Base-by-base conservation (phyloP, 2,797 vertebrate species). In the Ptychadena robeensis region DNA sequence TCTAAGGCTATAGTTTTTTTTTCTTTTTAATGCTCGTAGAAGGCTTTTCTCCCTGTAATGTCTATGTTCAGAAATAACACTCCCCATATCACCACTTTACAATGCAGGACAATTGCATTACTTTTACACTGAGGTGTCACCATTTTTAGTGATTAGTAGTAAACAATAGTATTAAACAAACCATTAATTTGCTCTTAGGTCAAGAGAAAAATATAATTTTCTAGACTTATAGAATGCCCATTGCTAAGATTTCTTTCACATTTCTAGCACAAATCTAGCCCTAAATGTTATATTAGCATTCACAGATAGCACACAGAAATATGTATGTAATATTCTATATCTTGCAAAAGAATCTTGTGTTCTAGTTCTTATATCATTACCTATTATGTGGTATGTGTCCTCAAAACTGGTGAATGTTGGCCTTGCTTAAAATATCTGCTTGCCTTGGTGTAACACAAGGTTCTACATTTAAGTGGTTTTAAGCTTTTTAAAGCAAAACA, bases 1-100 rank as follows among this genome's bases (percentile, higher is more conserved):
- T 74, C 82, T 80, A 64, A 80, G 69, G 70, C 61, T 53, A 15
- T 71, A 7, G 27, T 70, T 59, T 63, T 70, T n/a, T 22, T 8
- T 5, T 53, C 15, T 53, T 53, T 53, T 78, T 65, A 37, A 12
- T 31, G 18, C 61, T 67, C 31, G 1, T 78, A 68, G 44, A 37
- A 57, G 48, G 76, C 66, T 59, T 68, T 69, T 79, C 48, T 18
- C n/a, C 5, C 3, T 9, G 35, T 31, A 68, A 78, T 79, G 48
- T 67, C 7, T 3, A 35, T 59, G 30, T 76, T 77, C 25, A 67
- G 22, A 53, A 9, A 61, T 28, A 61, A 61, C 59, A 61, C 25
- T 61, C 10, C 25, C 44, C 14, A 53, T 48, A n/a, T 53, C 40
- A 38, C 40, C 37, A 61, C 34, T 28, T 32, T 22, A 48, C 27